Percentiles rank a stretch among this genome's conserved stretches.
phyloP scores from a whole-genome alignment of 2,113 vertebrate genomes.

The Caranx melampygus region DNA sequence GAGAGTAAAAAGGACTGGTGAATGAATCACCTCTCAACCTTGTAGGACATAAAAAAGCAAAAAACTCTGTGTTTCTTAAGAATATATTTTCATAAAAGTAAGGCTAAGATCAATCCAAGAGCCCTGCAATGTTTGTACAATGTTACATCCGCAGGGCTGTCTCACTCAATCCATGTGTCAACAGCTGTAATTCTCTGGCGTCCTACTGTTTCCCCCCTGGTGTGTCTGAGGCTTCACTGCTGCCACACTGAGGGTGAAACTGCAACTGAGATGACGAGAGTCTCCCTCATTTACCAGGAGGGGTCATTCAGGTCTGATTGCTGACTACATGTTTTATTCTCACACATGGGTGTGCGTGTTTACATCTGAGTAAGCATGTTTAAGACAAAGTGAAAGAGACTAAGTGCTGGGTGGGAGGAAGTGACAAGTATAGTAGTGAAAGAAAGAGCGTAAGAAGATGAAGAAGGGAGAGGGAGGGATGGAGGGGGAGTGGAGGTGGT shows the following conservation, averaged over 20 bases:
- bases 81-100: slow-evolving; percentile 6
- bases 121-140: slow-evolving; percentile 11
- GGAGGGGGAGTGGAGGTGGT: background rate
- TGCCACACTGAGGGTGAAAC: slow-evolving; percentile 20
- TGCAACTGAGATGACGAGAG: slow-evolving; percentile 31
- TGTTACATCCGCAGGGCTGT: slow-evolving; percentile 9
- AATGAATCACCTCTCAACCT: background rate
- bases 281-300: slow-evolving; percentile 23
- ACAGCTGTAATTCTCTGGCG: slow-evolving; percentile 37
- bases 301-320: slow-evolving; percentile 45
- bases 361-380: background rate
- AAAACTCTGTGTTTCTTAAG: background rate
- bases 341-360: slow-evolving; percentile 4
- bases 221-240: slow-evolving; percentile 22
- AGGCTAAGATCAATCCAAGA: background rate
- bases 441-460: background rate
- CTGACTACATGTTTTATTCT: slow-evolving; percentile 24
- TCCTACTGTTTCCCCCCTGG: slow-evolving; percentile 30
- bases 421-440: background rate
- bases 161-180: slow-evolving; percentile 2
- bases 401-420: slow-evolving; percentile 7
- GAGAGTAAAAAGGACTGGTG: background rate
- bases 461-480: background rate
- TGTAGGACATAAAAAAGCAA: background rate
- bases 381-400: background rate